Evolutionary conservation across 2,888 invertebrate genomes (phyloP), one percentile per base, ranked within the genome.

Genomic region (Protodeltote pygarga): DNA sequence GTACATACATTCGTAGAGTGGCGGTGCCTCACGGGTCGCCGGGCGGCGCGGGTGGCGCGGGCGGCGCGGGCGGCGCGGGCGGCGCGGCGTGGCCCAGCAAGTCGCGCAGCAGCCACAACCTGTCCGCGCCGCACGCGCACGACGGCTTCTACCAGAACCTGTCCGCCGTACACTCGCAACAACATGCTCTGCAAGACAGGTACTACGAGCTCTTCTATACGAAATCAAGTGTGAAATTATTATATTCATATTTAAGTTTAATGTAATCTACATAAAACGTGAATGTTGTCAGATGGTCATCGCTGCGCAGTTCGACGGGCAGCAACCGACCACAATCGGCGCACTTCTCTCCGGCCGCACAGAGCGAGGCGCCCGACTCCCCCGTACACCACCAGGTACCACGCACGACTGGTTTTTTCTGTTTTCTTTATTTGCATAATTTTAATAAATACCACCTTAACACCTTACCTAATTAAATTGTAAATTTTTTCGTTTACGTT

Each of bases 71-170:
- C 55, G 41, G n/a, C n/a, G n/a, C n/a, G 63, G 24, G 54, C 55
- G 47, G 51, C 55, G 2, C 53, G 55, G 4, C 87, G 49, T 87
- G 90, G 89, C 79, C 87, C 34, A 78, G 79, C 81, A 90, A 86
- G 79, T 90, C 89, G 3, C 90, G 89, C 61, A 89, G 88, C 78
- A 91, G 88, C 72, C 92, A 91, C 84, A 90, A 89, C 77, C 76
- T 91, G 70, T 74, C 84, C 4, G 80, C 80, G 55, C 70, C 79
- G n/a, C 17, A 67, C 78, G 65, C 81, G 27, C 74, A 76, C 72
- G 93, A 93, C 77, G 88, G 88, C 68, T 93, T 93, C 86, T 94
- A 94, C 75, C 94, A 94, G 77, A 93, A 93, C 89, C 93, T 98
- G 57, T 96, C 97, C 75, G 64, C 87, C 8, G 83, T 87, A 33